Conservation (phyloP, 2,113 vertebrate genomes). For the Xenus cinereus region DNA sequence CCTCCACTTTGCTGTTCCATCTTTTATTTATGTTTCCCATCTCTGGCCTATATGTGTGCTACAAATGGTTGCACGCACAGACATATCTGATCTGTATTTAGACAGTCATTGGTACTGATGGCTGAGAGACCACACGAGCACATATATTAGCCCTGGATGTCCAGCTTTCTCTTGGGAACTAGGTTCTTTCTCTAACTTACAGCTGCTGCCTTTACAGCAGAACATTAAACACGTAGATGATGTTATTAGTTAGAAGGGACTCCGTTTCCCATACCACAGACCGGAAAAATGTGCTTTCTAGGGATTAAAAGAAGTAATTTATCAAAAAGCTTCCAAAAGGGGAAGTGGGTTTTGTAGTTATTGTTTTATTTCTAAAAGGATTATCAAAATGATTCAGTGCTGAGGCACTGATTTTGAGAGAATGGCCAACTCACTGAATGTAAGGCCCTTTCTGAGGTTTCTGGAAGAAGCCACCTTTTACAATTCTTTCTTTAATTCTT, state of each 20-base stretch:
- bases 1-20: background rate
- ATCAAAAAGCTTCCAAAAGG: background rate
- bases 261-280: background rate
- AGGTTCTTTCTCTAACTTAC: background rate
- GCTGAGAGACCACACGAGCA: background rate
- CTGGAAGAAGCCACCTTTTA: background rate
- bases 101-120: background rate
- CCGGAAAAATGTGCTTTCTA: background rate
- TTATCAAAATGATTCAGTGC: background rate
- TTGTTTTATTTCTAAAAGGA: background rate
- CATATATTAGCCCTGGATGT: no score
- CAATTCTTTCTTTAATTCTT: background rate
- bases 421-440: background rate
- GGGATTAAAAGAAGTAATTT: background rate
- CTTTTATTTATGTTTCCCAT: background rate
- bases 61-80: background rate
- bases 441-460: background rate
- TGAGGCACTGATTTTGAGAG: background rate
- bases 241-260: background rate
- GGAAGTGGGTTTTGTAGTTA: background rate
- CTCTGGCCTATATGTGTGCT: background rate
- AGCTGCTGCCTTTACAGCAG: background rate
- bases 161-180: background rate
- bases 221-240: background rate
- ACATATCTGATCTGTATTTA: background rate